Conservation (phyloP, 2,888 invertebrate genomes). For the Synanthedon myopaeformis region DNA sequence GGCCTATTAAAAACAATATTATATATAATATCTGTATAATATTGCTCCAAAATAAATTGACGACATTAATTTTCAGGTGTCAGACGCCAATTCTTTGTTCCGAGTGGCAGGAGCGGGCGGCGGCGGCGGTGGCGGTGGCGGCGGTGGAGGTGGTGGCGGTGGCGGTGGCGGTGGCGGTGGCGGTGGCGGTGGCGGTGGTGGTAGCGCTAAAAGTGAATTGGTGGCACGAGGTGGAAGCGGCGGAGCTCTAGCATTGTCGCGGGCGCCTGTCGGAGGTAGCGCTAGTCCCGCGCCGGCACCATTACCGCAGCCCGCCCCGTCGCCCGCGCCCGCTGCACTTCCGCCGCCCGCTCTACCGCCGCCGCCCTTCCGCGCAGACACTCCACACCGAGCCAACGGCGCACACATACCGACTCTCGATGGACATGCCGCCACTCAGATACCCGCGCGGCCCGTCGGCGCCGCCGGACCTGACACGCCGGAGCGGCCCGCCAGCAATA, state of each 20-base stretch:
- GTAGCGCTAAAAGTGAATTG: constrained; percentile 73
- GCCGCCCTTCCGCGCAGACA: constrained; percentile 71
- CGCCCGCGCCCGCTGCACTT: constrained; percentile 77
- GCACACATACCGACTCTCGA: constrained; percentile 57
- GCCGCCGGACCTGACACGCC: constrained; percentile 56
- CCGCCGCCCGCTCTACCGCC: constrained; percentile 75
- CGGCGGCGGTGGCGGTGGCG: constrained; percentile 72
- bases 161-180: constrained; percentile 75
- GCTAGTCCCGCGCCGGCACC: constrained; percentile 75
- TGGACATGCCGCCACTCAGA: constrained; percentile 55
- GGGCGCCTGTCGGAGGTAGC: constrained; percentile 72
- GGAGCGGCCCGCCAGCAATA: constrained; percentile 56
- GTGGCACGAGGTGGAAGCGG: constrained; percentile 76
- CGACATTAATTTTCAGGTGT: constrained; percentile 34
- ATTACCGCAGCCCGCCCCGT: constrained; percentile 76
- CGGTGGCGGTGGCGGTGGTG: constrained; percentile 79
- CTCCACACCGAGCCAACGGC: constrained; percentile 47
- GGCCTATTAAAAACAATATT: background rate
- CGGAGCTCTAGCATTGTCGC: constrained; percentile 71
- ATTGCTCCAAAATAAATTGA: background rate
- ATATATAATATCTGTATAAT: background rate
- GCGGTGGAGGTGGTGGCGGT: constrained; percentile 71
- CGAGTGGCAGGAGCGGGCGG: constrained; percentile 76
- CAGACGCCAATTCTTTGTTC: constrained; percentile 58
- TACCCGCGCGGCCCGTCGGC: constrained; percentile 53